A percentile compares a stretch with the other conserved stretches of the same genome.
Conservation (phyloP, 92 coral and sea anemone genomes). For the Hydrozoanthus gracilis region DNA sequence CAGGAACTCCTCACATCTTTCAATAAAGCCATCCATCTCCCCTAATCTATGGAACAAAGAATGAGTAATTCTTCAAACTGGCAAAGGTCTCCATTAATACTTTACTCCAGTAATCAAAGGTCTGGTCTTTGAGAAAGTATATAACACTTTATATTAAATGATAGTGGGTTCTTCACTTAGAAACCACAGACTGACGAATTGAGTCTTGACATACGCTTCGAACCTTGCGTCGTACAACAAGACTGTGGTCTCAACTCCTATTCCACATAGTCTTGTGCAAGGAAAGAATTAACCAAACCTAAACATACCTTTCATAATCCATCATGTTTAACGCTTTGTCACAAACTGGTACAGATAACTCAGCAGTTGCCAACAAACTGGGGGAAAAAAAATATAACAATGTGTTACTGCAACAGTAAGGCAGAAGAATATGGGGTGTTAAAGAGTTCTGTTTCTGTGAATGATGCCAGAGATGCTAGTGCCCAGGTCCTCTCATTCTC, state of each 20-base stretch:
- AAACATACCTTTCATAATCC: constrained; percentile 79
- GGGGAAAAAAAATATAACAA: background rate
- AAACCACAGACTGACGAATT: too few species aligned
- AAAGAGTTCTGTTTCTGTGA: too few species aligned
- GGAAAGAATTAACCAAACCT: too few species aligned
- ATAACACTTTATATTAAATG: too few species aligned
- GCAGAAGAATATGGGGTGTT: background rate
- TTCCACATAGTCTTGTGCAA: too few species aligned
- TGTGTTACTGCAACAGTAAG: background rate
- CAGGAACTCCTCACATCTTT: constrained; percentile 78
- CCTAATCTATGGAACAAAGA: constrained; percentile 55
- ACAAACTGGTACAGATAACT: constrained; percentile 78
- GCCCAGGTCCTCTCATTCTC: too few species aligned
- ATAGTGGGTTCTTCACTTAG: too few species aligned
- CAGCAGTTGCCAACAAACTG: constrained; percentile 73
- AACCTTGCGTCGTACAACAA: too few species aligned
- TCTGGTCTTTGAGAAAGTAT: too few species aligned
- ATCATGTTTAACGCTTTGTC: constrained; percentile 87
- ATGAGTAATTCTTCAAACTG: background rate
- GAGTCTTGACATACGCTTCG: too few species aligned
- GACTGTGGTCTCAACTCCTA: too few species aligned
- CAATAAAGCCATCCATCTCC: constrained; percentile 84
- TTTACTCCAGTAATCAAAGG: background rate
- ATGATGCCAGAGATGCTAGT: too few species aligned
- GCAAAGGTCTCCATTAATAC: background rate